Conservation (phyloP, 2,888 invertebrate species). For the Caenorhabditis parvicauda region DNA sequence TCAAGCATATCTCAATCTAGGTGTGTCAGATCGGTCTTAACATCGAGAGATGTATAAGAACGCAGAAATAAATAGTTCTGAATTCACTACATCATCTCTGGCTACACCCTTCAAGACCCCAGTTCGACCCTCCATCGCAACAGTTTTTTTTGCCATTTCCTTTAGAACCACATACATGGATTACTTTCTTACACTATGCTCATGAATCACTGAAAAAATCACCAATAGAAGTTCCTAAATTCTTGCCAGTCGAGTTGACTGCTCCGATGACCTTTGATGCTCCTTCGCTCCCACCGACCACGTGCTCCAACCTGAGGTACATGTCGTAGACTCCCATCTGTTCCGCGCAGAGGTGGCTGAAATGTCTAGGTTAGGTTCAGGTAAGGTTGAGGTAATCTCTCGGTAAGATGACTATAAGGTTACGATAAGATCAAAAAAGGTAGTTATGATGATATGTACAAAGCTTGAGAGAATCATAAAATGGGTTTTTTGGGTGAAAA, state of each 20-base stretch:
- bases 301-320: constrained; percentile 66
- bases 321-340: constrained; percentile 90
- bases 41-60: too few relatives aligned
- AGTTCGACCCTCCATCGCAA: too few relatives aligned
- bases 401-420: constrained; percentile 9
- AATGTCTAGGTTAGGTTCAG: constrained; percentile 15
- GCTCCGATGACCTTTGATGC: constrained; percentile 47
- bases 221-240: constrained; percentile 33
- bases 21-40: too few relatives aligned
- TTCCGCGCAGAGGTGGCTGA: constrained; percentile 85
- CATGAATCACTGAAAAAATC: not conserved
- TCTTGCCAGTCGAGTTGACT: constrained; percentile 50
- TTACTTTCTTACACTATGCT: not conserved
- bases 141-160: not conserved
- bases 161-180: not conserved
- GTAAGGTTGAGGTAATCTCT: not conserved
- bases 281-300: constrained; percentile 45
- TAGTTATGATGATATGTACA: not conserved
- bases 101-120: too few relatives aligned
- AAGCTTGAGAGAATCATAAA: too few relatives aligned
- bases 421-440: not conserved
- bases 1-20: too few relatives aligned
- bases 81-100: too few relatives aligned
- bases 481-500: too few relatives aligned
- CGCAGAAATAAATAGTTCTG: too few relatives aligned